Evolutionary conservation across 2,797 vertebrate genomes (phyloP).

Genomic region (Ibycter americanus): DNA sequence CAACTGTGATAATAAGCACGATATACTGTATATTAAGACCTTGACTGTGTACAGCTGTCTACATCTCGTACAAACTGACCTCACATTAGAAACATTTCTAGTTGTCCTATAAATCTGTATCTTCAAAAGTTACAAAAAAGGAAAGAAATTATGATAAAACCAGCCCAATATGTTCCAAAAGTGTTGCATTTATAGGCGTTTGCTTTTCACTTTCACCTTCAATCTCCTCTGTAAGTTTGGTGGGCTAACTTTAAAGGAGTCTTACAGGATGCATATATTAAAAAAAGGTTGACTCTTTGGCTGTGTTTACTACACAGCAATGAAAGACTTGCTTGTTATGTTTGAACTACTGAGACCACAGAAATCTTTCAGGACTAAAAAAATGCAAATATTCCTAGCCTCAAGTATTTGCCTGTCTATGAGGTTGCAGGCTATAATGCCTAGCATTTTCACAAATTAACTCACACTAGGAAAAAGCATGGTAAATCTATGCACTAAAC

Average conservation of each 20-base stretch:
- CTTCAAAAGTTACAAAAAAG: background rate
- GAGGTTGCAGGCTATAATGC: background rate
- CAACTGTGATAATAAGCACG: background rate
- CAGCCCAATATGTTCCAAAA: background rate
- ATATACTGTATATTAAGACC: background rate
- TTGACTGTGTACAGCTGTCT: background rate
- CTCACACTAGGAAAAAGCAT: background rate
- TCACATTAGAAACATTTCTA: background rate
- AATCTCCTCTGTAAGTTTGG: background rate
- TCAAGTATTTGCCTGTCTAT: conserved; percentile 11
- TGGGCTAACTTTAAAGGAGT: conserved; percentile 65
- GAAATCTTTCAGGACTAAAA: conserved; percentile 31
- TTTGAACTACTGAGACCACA: conserved; percentile 37
- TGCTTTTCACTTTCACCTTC: background rate
- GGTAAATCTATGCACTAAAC: background rate
- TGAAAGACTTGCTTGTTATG: conserved; percentile 71
- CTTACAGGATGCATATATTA: conserved; percentile 61
- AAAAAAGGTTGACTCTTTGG: conserved; percentile 28
- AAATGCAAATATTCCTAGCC: conserved; percentile 46
- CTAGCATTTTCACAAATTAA: background rate
- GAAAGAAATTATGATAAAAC: background rate
- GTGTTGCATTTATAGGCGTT: background rate
- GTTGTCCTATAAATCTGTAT: background rate
- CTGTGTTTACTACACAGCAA: conserved; percentile 28
- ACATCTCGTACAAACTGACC: background rate